Conservation (phyloP, 2,797 vertebrate genomes). For the Euthynnus affinis region DNA sequence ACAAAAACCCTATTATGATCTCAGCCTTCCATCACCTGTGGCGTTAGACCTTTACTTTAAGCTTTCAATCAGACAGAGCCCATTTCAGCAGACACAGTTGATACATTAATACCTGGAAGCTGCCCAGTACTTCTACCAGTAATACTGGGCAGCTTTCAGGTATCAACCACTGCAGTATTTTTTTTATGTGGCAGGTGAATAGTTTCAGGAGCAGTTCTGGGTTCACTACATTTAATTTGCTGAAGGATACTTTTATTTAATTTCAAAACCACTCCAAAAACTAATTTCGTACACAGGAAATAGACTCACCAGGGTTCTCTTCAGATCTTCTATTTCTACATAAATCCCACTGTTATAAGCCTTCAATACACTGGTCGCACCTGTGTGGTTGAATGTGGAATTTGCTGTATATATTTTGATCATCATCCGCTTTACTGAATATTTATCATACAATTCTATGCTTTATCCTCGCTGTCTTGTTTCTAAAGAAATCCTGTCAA, state of each 20-base stretch:
- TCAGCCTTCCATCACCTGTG: neutral
- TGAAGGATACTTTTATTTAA: slow-evolving; percentile 51
- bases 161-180: slow-evolving; percentile 38
- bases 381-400: slow-evolving; percentile 5
- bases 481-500: slow-evolving; percentile 44
- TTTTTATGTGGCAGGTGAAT: slow-evolving; percentile 26
- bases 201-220: slow-evolving; percentile 32
- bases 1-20: neutral
- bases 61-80: slow-evolving; percentile 21
- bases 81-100: slow-evolving; percentile 17
- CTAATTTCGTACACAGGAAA: slow-evolving; percentile 30
- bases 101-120: slow-evolving; percentile 30
- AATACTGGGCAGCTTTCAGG: slow-evolving; percentile 26
- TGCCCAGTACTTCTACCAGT: slow-evolving; percentile 20
- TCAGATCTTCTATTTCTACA: slow-evolving; percentile 25
- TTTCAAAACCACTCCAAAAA: slow-evolving; percentile 44
- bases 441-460: slow-evolving; percentile 16
- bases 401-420: slow-evolving; percentile 22
- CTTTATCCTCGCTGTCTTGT: slow-evolving; percentile 16
- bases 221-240: slow-evolving; percentile 61
- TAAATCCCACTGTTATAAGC: neutral
- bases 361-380: neutral
- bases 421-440: slow-evolving; percentile 22
- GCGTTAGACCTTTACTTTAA: slow-evolving; percentile 14
- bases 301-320: slow-evolving; percentile 11